These are phyloP conservation scores for Nothocercus nigrocapillus DNA, from an alignment of 2,113 vertebrate species.

Conservation along the genomic window DNA sequence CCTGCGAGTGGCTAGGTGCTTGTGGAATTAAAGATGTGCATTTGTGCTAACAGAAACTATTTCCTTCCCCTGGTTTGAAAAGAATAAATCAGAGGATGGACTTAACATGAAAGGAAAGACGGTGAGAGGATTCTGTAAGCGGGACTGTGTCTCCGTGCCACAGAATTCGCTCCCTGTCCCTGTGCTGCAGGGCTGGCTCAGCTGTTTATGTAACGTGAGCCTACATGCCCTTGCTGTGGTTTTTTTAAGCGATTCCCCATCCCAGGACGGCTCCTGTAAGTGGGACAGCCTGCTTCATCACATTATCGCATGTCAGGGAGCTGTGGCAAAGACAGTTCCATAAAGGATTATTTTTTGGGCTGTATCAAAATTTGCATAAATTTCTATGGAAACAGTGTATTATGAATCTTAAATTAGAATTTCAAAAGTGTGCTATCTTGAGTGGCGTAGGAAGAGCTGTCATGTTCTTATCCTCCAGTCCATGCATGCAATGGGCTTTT, in stretches of 20 bases:
- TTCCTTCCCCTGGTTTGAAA: background rate
- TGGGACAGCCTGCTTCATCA: slow-evolving; percentile 25
- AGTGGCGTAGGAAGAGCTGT: slow-evolving; percentile 79
- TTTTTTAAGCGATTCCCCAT: background rate
- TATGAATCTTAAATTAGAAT: slow-evolving; percentile 81
- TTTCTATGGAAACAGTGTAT: slow-evolving; percentile 84
- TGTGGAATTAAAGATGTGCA: slow-evolving; percentile 3
- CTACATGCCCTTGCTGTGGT: background rate
- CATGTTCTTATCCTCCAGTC: slow-evolving; percentile 70
- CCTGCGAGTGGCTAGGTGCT: background rate
- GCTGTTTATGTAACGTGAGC: slow-evolving; percentile 34
- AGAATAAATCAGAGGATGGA: background rate
- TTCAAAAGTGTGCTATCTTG: slow-evolving; percentile 79
- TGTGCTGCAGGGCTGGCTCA: background rate
- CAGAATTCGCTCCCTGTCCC: background rate
- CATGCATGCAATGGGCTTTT: slow-evolving; percentile 52
- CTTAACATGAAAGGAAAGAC: background rate
- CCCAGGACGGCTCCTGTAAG: slow-evolving; percentile 14
- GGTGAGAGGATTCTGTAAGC: background rate
- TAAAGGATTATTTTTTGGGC: slow-evolving; percentile 66
- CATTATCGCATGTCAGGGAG: slow-evolving; percentile 31
- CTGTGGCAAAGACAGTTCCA: slow-evolving; percentile 59
- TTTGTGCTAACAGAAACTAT: background rate
- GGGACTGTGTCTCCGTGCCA: background rate
- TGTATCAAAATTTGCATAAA: slow-evolving; percentile 78